Percentiles rank a stretch among this genome's conserved stretches.
These are phyloP conservation scores for Eilema caniola DNA, from an alignment of 2,888 invertebrate species.

Conservation along the genomic window DNA sequence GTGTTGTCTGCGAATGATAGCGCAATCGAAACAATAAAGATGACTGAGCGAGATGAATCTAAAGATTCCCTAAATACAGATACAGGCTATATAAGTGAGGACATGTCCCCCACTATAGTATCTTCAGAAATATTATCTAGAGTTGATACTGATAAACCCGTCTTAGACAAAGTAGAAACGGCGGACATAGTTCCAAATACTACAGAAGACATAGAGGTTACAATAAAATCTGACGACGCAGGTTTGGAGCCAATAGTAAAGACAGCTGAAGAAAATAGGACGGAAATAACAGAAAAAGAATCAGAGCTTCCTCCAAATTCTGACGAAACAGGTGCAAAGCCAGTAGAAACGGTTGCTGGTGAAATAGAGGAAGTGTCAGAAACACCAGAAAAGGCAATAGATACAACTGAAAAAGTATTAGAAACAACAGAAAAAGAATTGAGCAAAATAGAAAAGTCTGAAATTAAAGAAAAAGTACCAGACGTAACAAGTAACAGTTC, in stretches of 20 bases:
- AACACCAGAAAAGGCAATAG: conserved; percentile 7
- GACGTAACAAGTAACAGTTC: conserved; percentile 17
- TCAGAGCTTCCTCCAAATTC: background rate
- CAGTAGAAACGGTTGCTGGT: background rate
- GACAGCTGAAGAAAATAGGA: background rate
- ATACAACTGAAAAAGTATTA: background rate
- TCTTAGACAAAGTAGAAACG: background rate
- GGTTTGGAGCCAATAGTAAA: conserved; percentile 2
- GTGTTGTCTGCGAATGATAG: conserved; percentile 46
- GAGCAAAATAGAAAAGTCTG: background rate
- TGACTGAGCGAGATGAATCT: conserved; percentile 63
- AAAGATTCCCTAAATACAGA: conserved; percentile 67
- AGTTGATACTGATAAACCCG: conserved; percentile 15
- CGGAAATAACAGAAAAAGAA: background rate
- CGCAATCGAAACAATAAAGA: conserved; percentile 59
- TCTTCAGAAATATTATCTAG: conserved; percentile 17
- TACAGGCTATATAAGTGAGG: conserved; percentile 62
- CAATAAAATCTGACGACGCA: conserved; percentile 7
- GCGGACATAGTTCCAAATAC: conserved; percentile 16
- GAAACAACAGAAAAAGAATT: conserved; percentile 3
- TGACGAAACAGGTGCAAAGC: background rate
- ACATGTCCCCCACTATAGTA: conserved; percentile 20
- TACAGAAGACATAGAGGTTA: background rate
- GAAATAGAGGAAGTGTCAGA: conserved; percentile 10
- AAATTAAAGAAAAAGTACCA: conserved; percentile 14